Conservation (phyloP, 2,888 invertebrate species). For the Omphaloscelis lunosa region DNA sequence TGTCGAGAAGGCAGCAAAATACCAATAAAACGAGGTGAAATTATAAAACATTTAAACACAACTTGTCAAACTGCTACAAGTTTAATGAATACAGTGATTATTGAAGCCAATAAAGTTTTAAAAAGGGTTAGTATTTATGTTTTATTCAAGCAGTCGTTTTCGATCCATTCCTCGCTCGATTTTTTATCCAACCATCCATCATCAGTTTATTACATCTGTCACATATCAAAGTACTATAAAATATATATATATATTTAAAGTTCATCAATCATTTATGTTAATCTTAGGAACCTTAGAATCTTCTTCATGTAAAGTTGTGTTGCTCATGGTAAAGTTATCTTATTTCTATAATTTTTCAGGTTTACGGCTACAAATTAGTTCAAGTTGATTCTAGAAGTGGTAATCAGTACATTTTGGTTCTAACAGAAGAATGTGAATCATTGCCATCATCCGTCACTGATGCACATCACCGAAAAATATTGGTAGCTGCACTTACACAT, state of each 20-base stretch:
- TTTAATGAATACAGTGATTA: slow-evolving; percentile 74
- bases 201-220: not conserved
- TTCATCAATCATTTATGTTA: not conserved
- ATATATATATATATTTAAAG: too few relatives aligned
- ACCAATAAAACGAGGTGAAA: slow-evolving; percentile 83
- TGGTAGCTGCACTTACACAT: slow-evolving; percentile 87
- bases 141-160: not conserved
- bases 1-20: slow-evolving; percentile 85
- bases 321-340: not conserved
- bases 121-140: slow-evolving; percentile 74
- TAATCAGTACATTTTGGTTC: slow-evolving; percentile 80
- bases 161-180: not conserved
- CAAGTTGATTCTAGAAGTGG: slow-evolving; percentile 79
- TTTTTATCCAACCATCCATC: not conserved
- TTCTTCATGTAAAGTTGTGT: not conserved
- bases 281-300: not conserved
- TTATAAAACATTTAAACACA: slow-evolving; percentile 78
- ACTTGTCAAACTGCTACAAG: slow-evolving; percentile 74
- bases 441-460: slow-evolving; percentile 72
- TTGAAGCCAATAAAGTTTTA: slow-evolving; percentile 78
- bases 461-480: slow-evolving; percentile 76
- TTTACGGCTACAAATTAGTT: slow-evolving; percentile 88
- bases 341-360: slow-evolving; percentile 72
- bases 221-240: not conserved
- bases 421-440: slow-evolving; percentile 76